Evolutionary conservation across 2,888 invertebrate species (phyloP).

Genomic region (Mycalesis mineus): DNA sequence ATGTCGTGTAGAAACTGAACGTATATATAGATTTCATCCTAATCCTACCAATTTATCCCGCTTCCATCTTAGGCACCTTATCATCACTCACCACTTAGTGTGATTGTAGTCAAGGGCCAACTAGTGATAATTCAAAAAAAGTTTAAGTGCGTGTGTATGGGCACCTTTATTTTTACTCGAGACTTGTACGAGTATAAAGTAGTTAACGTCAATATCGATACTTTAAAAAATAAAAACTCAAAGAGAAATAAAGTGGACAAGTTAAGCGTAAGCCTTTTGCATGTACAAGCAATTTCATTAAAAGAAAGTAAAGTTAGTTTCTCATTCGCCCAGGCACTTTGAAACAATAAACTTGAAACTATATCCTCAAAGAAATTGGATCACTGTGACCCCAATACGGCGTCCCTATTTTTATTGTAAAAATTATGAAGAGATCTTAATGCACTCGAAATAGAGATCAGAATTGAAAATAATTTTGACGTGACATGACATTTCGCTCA

Average conservation of each 20-base stretch:
- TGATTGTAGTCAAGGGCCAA: no score
- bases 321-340: constrained; percentile 17
- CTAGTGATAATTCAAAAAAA: no score
- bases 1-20: no score
- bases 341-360: constrained; percentile 26
- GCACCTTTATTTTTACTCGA: not conserved
- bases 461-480: not conserved
- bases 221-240: not conserved
- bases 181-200: no score
- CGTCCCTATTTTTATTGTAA: not conserved
- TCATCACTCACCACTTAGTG: no score
- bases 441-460: not conserved
- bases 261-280: constrained; percentile 19
- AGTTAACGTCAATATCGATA: not conserved
- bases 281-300: constrained; percentile 27
- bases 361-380: constrained; percentile 24
- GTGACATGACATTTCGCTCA: not conserved
- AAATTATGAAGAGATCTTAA: constrained; percentile 3
- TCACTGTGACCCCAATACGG: constrained; percentile 14
- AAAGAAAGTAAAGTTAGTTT: constrained; percentile 22
- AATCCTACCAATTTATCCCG: no score
- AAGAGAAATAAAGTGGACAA: constrained; percentile 10
- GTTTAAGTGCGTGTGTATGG: no score
- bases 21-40: no score
- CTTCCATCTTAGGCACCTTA: no score